A percentile compares a stretch with the other conserved stretches of the same genome.
These are phyloP conservation scores for Lutjanus erythropterus DNA, from an alignment of 2,113 vertebrate species.

Conservation along the genomic window DNA sequence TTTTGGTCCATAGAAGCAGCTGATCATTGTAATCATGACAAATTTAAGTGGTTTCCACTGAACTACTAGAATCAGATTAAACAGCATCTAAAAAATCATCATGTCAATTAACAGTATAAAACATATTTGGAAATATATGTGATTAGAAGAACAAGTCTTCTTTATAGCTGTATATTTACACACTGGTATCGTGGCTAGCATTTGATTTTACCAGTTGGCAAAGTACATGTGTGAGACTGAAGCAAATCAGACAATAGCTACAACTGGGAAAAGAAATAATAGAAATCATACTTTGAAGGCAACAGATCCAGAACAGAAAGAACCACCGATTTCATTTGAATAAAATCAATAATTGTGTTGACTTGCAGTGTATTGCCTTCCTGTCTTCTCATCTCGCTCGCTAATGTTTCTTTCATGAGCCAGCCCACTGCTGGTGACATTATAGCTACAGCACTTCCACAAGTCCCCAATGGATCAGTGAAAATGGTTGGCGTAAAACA, in stretches of 20 bases:
- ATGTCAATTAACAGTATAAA: slow-evolving; percentile 26
- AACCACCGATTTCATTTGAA: slow-evolving; percentile 75
- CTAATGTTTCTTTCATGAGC: slow-evolving; percentile 87
- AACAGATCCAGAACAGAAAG: slow-evolving; percentile 52
- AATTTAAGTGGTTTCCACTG: no score
- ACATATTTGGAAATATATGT: neutral
- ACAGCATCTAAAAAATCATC: neutral
- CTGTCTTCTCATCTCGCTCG: slow-evolving; percentile 77
- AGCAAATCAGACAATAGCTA: slow-evolving; percentile 36
- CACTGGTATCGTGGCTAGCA: slow-evolving; percentile 22
- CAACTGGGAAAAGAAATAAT: slow-evolving; percentile 25
- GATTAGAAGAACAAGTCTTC: slow-evolving; percentile 25
- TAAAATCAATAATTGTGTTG: slow-evolving; percentile 85
- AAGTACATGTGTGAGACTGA: slow-evolving; percentile 25
- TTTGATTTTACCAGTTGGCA: slow-evolving; percentile 35
- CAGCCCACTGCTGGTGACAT: slow-evolving; percentile 81
- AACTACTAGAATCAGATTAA: slow-evolving; percentile 1
- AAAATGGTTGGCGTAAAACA: slow-evolving; percentile 83
- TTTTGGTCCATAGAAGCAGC: no score
- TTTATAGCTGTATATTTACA: slow-evolving; percentile 32
- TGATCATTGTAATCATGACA: no score
- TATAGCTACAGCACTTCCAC: slow-evolving; percentile 79
- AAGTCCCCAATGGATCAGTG: slow-evolving; percentile 81
- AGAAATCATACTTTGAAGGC: slow-evolving; percentile 59
- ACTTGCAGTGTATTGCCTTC: slow-evolving; percentile 82